Evolutionary conservation across 2,888 invertebrate genomes (phyloP).

Genomic region (Heliconius aoede): DNA sequence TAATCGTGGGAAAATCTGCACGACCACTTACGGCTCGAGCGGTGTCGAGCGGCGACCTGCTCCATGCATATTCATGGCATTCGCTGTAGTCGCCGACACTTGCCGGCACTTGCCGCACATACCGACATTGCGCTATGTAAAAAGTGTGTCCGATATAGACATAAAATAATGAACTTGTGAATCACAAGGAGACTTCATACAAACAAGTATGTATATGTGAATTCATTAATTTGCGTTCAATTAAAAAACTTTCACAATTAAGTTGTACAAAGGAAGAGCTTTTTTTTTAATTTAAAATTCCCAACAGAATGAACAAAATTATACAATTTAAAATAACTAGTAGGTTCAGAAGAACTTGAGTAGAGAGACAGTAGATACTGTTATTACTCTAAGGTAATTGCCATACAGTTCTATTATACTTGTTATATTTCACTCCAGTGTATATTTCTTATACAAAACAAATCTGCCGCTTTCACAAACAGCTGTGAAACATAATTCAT

Average conservation of each 20-base stretch:
- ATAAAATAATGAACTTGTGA: constrained; percentile 21
- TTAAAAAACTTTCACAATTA: neutral
- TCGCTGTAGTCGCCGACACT: constrained; percentile 26
- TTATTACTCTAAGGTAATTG: constrained; percentile 3
- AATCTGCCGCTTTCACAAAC: constrained; percentile 29
- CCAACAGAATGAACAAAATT: too few relatives aligned
- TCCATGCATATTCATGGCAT: constrained; percentile 35
- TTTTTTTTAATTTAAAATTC: too few relatives aligned
- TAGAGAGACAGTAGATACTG: neutral
- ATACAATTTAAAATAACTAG: neutral
- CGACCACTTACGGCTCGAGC: constrained; percentile 26
- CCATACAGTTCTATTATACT: neutral
- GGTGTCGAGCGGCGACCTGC: constrained; percentile 28
- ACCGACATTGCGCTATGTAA: constrained; percentile 21
- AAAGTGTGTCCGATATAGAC: constrained; percentile 7
- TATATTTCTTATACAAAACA: constrained; percentile 20
- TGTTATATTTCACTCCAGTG: constrained; percentile 9
- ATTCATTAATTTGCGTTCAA: constrained; percentile 5
- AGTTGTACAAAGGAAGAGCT: too few relatives aligned
- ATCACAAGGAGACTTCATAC: constrained; percentile 1
- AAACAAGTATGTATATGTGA: neutral
- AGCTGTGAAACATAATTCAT: constrained; percentile 26
- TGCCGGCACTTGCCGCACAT: constrained; percentile 7
- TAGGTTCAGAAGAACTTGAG: too few relatives aligned
- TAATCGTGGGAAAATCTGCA: constrained; percentile 41